Evolutionary conservation across 2,888 invertebrate genomes (phyloP), one percentile per base, ranked within the genome.

Genomic region (Stenodema calcarata): DNA sequence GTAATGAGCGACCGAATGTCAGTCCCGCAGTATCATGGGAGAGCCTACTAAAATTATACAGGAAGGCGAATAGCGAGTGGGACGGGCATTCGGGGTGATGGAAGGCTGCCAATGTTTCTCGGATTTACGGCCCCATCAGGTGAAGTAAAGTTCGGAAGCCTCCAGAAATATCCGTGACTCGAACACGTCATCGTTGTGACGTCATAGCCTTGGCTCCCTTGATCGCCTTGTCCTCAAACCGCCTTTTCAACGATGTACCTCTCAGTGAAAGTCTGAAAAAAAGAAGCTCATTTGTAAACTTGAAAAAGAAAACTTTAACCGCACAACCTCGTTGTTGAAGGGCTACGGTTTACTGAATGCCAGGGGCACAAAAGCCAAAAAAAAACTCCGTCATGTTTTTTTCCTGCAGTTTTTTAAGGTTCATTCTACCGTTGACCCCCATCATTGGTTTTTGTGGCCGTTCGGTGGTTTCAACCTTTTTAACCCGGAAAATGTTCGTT

Each of bases 151-250:
- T 62, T 62, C 62, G 62, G 62, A 12, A 9, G 62, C 62, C 62
- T 62, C 54, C 62, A 62, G 62, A 62, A 62, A 62, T 62, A 62
- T 62, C 62, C 62, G 62, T 62, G 62, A 62, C 62, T 23, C 9
- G 30, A 54, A n/a, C 50, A 80, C 80, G 80, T 80, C 80, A 80
- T 50, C 27, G 80, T 50, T 76, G n/a, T 76, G 76, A 76, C 76
- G 76, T 76, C 76, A 76, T 35, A 18, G 54, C 54, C 54, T 54
- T 18, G 54, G 18, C 54, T 54, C 11, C 4, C 54, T 11, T 4
- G 54, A 11, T 18, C 54, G 3, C 54, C 54, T 41, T 62, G 62
- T 7, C 62, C 62, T 62, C 62, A 62, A 62, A 62, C 23, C 27
- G 18, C 54, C 18, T 62, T 27, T 7, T 4, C 23, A 62, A 23